These are phyloP conservation scores for Zaprionus davidi DNA, from an alignment of 1,140 invertebrate genomes.

Conservation along the genomic window DNA sequence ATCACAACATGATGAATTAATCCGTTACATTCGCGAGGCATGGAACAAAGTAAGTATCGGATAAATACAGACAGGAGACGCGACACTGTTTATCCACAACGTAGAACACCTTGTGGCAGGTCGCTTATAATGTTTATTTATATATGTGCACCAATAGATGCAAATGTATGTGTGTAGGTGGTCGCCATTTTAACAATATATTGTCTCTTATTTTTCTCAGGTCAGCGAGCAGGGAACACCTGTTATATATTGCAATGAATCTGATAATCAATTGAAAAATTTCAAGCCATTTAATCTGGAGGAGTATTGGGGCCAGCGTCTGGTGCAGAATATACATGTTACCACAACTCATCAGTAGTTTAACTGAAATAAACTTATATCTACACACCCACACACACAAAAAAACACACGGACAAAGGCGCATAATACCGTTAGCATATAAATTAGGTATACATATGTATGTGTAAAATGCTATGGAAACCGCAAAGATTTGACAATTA, in stretches of 20 bases:
- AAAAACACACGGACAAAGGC: conserved; percentile 45
- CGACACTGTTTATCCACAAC: conserved; percentile 13
- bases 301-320: conserved; percentile 81
- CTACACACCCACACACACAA: conserved; percentile 12
- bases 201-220: conserved; percentile 42
- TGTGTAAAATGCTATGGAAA: conserved; percentile 35
- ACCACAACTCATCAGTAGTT: conserved; percentile 73
- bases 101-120: conserved; percentile 41
- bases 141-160: conserved; percentile 4
- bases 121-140: conserved; percentile 13
- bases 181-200: conserved; percentile 5
- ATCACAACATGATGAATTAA: conserved; percentile 82
- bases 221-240: conserved; percentile 76
- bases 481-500: conserved; percentile 21
- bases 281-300: conserved; percentile 83
- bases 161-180: neutral
- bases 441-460: conserved; percentile 27
- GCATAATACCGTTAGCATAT: conserved; percentile 52
- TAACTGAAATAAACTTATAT: conserved; percentile 7
- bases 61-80: conserved; percentile 1
- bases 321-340: conserved; percentile 81
- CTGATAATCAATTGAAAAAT: conserved; percentile 82
- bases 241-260: conserved; percentile 73
- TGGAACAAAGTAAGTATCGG: conserved; percentile 76
- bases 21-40: conserved; percentile 79